A percentile compares a stretch with the other conserved stretches of the same genome.
Conservation (phyloP, 2,888 invertebrate species). For the Pilophorus perplexus region DNA sequence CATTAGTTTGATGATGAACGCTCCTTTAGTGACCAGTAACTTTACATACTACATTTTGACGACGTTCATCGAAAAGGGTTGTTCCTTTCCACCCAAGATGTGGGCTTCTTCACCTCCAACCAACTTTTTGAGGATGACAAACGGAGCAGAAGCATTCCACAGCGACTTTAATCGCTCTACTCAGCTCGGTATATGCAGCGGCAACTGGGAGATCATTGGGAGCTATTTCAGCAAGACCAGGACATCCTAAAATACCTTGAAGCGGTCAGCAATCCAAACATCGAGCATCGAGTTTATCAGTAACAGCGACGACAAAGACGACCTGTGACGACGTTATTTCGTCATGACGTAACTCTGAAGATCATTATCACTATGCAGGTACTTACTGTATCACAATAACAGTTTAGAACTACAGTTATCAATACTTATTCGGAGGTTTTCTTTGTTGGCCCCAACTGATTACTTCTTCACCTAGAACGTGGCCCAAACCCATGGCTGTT, state of each 20-base stretch:
- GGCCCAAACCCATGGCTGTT: conserved; percentile 2
- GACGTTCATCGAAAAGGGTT: too few species aligned
- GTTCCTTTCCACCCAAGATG: too few species aligned
- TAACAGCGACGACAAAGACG: not conserved
- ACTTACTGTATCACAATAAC: not conserved
- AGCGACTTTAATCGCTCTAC: too few species aligned
- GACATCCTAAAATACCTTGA: not conserved
- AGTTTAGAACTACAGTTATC: not conserved
- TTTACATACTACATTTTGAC: too few species aligned
- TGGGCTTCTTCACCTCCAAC: too few species aligned
- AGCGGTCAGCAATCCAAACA: not conserved
- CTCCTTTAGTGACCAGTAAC: too few species aligned
- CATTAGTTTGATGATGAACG: too few species aligned
- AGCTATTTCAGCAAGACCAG: not conserved
- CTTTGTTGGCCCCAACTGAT: conserved; percentile 8
- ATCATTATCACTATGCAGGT: too few species aligned
- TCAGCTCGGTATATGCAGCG: not conserved
- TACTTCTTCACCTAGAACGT: conserved; percentile 1
- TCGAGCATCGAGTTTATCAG: not conserved
- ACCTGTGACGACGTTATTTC: not conserved
- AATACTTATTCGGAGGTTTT: not conserved
- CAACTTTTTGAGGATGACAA: too few species aligned
- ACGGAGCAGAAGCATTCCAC: too few species aligned
- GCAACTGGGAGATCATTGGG: not conserved
- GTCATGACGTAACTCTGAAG: too few species aligned